Evolutionary conservation across 2,797 vertebrate genomes (phyloP).

Genomic region (Alectoris magna): DNA sequence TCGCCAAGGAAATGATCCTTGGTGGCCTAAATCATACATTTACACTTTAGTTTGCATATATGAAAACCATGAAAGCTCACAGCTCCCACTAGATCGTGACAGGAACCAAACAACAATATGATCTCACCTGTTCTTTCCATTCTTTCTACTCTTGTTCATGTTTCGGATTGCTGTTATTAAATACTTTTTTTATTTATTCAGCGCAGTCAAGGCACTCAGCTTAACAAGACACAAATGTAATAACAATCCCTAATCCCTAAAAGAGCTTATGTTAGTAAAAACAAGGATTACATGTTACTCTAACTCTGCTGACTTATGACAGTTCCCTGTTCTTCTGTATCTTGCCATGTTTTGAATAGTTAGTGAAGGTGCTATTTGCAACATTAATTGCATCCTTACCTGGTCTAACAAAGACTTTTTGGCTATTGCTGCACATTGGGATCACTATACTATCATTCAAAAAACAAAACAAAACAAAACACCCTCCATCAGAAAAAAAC

Average conservation of each 20-base stretch:
- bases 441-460: neutral
- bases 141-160: neutral
- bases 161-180: neutral
- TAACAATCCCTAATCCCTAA: neutral
- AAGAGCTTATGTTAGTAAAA: slow-evolving; percentile 25
- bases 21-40: neutral
- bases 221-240: slow-evolving; percentile 8
- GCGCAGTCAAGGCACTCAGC: neutral
- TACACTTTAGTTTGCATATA: neutral
- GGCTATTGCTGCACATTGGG: neutral
- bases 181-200: slow-evolving; percentile 34
- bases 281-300: neutral
- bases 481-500: neutral
- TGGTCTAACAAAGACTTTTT: neutral
- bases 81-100: neutral
- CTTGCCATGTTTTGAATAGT: neutral
- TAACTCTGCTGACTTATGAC: neutral
- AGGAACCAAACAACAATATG: neutral
- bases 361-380: neutral
- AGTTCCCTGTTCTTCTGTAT: neutral
- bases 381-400: neutral
- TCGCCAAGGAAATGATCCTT: slow-evolving; percentile 3
- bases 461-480: neutral
- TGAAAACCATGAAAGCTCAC: neutral
- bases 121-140: neutral